Evolutionary conservation across 2,797 vertebrate species (phyloP), one percentile per base, ranked within the genome.

Genomic region (Etheostoma perlongum): DNA sequence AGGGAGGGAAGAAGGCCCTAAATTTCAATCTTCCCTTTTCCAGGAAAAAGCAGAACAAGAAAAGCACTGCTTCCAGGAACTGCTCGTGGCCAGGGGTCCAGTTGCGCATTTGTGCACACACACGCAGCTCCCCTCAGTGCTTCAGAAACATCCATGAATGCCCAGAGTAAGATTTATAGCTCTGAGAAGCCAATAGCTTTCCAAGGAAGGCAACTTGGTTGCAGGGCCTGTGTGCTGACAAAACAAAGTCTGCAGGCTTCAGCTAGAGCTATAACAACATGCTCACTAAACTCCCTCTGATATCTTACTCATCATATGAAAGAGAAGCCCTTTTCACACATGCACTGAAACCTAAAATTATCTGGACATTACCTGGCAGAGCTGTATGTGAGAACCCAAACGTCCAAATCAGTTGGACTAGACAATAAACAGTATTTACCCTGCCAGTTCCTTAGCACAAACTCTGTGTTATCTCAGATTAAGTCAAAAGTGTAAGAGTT

Each of bases 11-110:
- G 94, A 93, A 94, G 92, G 91, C 90, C 95, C 90, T 94, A 91
- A 92, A 83, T 95, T 94, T 96, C 95, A 96, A 96, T 96, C 93
- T 94, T 89, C 75, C 95, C 94, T 95, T 98, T 98, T 98, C 97
- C 96, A 95, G 96, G 97, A 98, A 99, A 96, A 95, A 93, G 94
- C 95, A 94, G 95, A 96, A 96, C 96, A 93, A 89, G 92, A 95
- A 94, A 40, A 93, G 95, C 94, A 81, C 82, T 94, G 94, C 95
- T 98, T 97, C 97, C 96, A 97, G 95, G 97, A 99, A 98, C 90
- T 93, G 86, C 90, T 91, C 67, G 83, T 88, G 95, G 96, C 96
- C 96, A 97, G 95, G 94, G 93, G 93, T 93, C 93, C 88, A 83
- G 77, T 66, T 88, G 90, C 81, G 83, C 82, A 76, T 64, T 74